Evolutionary conservation across 2,113 vertebrate genomes (phyloP), one percentile per base, ranked within the genome.

Genomic region (Pelodiscus sinensis): DNA sequence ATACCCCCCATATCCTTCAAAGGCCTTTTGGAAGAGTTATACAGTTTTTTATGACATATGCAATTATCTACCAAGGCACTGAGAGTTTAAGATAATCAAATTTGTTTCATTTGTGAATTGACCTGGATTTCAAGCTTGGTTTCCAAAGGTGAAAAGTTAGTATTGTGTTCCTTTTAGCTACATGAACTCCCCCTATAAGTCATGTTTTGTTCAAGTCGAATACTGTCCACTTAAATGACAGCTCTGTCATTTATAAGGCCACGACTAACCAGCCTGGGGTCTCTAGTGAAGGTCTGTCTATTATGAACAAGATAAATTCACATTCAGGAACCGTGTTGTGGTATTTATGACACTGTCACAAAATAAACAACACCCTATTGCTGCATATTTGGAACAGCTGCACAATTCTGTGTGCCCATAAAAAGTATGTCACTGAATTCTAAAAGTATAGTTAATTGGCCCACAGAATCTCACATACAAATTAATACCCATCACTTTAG

Each of bases 331-430:
- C 44, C 93, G 86, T 86, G 84, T 31, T 90, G 79, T 29, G 57
- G 54, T 86, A 79, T 89, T 92, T 79, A 56, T 62, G 81, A 88
- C 81, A 8, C 51, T 86, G 79, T 81, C 89, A 44, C 10, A 54
- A 55, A 85, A 58, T 44, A 94, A 95, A 93, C 77, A 86, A 84
- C 35, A 95, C 79, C 18, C 22, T 79, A 79, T 50, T 78, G 52
- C 78, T 93, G 55, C 2, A 16, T 91, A 91, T 95, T 80, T 86
- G n/a, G 81, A 92, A 68, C 71, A 71, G 11, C 1, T 35, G 71
- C 87, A 9, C 3, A 86, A 84, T 77, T 57, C 25, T n/a, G 13
- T 51, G 84, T 89, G 89, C 91, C 62, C 85, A 86, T 88, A 77
- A 88, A 89, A 90, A 91, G 71, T 38, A 71, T 54, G 71, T 83